Percentiles rank a stretch among this genome's conserved stretches.
Evolutionary conservation across 2,888 invertebrate species (phyloP).

Genomic region (Tenthredo amoena): DNA sequence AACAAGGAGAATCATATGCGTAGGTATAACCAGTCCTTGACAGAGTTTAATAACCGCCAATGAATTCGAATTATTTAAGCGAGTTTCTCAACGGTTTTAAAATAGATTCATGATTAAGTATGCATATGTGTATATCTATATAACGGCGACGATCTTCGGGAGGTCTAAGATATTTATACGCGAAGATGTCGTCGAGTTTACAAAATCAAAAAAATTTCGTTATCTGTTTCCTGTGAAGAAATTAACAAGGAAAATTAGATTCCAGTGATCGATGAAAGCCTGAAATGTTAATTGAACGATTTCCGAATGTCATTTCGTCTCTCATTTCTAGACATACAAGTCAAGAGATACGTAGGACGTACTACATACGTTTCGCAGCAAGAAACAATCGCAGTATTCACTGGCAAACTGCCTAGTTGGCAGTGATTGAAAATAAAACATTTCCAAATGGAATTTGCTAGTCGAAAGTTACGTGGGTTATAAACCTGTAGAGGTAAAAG

Average conservation of each 20-base stretch:
- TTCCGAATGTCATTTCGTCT: not conserved
- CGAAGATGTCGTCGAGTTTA: not conserved
- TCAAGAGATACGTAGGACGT: not conserved
- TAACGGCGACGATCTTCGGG: not conserved
- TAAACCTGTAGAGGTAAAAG: not conserved
- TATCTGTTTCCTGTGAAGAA: not conserved
- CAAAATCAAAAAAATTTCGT: not conserved
- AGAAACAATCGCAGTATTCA: conserved; percentile 51
- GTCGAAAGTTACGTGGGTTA: conserved; percentile 27
- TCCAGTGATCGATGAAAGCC: not conserved
- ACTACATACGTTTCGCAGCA: not conserved
- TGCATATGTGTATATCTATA: not conserved
- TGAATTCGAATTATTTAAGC: conserved; percentile 22
- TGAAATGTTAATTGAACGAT: not conserved
- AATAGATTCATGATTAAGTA: conserved; percentile 22
- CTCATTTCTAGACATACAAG: not conserved
- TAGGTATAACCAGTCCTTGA: conserved; percentile 19
- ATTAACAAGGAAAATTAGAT: not conserved
- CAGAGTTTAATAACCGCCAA: conserved; percentile 50
- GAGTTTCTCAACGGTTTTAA: not conserved
- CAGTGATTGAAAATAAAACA: conserved; percentile 50
- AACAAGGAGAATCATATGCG: not conserved
- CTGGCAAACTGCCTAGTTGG: conserved; percentile 49
- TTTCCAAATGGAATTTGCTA: conserved; percentile 32
- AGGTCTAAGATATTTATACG: not conserved